Conservation (phyloP, 1,140 invertebrate genomes). For the Hyphantria cunea region DNA sequence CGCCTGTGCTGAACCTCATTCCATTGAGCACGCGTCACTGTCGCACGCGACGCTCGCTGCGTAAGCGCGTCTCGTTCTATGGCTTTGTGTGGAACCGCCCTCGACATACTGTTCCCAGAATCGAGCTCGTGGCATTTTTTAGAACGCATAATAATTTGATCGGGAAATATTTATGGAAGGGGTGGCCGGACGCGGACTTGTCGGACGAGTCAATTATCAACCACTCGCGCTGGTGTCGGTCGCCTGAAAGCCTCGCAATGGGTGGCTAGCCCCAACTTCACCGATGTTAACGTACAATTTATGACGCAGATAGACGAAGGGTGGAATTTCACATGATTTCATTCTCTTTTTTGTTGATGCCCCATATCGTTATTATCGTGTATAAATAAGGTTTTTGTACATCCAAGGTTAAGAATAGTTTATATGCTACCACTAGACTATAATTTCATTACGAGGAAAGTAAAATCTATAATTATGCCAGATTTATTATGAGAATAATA, state of each 20-base stretch:
- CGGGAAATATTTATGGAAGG: conserved; percentile 81
- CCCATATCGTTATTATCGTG: conserved; percentile 33
- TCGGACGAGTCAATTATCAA: conserved; percentile 78
- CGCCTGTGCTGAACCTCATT: conserved; percentile 66
- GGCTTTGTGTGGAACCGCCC: conserved; percentile 75
- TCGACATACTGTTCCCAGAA: conserved; percentile 66
- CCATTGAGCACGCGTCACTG: conserved; percentile 59
- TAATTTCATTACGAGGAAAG: conserved; percentile 25
- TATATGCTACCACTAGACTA: conserved; percentile 35
- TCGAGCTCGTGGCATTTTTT: conserved; percentile 76
- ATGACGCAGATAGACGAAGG: conserved; percentile 59
- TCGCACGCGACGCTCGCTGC: conserved; percentile 31
- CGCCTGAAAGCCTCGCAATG: conserved; percentile 70
- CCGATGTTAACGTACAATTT: conserved; percentile 67
- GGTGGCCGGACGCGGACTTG: conserved; percentile 69
- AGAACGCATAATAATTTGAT: conserved; percentile 79
- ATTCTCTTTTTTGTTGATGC: conserved; percentile 35
- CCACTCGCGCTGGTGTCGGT: conserved; percentile 47
- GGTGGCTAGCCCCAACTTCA: conserved; percentile 62
- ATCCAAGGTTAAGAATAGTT: conserved; percentile 17
- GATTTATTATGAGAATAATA: background rate
- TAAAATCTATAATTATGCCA: background rate
- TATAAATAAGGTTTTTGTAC: conserved; percentile 32
- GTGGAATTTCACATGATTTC: conserved; percentile 61
- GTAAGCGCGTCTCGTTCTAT: conserved; percentile 43